These are phyloP conservation scores for Pheucticus melanocephalus DNA, from an alignment of 2,113 vertebrate species.

Conservation along the genomic window DNA sequence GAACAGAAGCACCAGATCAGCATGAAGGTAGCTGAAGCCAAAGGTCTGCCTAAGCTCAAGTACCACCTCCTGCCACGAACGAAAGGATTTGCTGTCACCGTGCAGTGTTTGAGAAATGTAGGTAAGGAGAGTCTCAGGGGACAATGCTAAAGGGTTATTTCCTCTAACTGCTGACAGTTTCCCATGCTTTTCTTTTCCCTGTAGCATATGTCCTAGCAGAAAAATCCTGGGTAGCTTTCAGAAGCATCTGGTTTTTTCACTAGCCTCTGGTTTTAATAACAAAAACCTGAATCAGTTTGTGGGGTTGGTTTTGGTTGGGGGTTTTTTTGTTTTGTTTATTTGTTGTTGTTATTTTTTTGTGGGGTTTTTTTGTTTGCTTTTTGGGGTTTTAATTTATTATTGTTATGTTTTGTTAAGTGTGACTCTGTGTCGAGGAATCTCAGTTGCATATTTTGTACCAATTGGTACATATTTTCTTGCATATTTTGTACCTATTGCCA, in stretches of 20 bases:
- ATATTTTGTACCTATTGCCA: not conserved
- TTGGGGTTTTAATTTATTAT: not conserved
- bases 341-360: too few relatives aligned
- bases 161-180: not conserved
- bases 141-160: not conserved
- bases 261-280: not conserved
- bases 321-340: not conserved
- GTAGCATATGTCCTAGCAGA: not conserved
- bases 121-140: slow-evolving; percentile 79
- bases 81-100: slow-evolving; percentile 91
- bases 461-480: not conserved
- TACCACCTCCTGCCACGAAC: slow-evolving; percentile 94
- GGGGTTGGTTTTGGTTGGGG: not conserved
- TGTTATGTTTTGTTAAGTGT: not conserved
- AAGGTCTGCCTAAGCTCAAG: slow-evolving; percentile 92
- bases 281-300: not conserved
- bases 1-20: slow-evolving; percentile 91
- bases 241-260: not conserved
- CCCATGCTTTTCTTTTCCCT: not conserved
- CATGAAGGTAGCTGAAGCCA: slow-evolving; percentile 94
- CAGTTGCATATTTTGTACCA: not conserved
- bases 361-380: not conserved
- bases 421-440: not conserved
- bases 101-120: slow-evolving; percentile 89
- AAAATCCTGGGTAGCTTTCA: not conserved